These are phyloP conservation scores for Acleris laterana DNA, from an alignment of 2,888 invertebrate species.

Conservation along the genomic window DNA sequence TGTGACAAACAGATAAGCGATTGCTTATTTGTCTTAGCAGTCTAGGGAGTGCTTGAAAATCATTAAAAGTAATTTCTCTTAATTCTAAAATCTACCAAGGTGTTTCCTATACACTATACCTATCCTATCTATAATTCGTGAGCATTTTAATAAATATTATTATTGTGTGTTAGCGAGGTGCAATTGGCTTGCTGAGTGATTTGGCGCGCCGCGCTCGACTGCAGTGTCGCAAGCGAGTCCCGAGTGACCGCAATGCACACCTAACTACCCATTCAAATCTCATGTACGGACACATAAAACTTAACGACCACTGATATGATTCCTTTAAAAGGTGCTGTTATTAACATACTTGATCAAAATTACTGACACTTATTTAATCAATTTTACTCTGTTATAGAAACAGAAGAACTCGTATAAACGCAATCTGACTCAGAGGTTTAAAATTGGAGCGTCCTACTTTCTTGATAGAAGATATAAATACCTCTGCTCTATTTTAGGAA, in stretches of 20 bases:
- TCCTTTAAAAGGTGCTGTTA: slow-evolving; percentile 34
- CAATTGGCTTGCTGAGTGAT: slow-evolving; percentile 70
- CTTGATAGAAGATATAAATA: slow-evolving; percentile 32
- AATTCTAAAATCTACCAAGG: no score
- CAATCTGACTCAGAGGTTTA: slow-evolving; percentile 67
- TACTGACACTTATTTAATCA: slow-evolving; percentile 18
- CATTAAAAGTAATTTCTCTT: no score
- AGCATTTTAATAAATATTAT: slow-evolving; percentile 41
- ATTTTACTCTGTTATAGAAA: slow-evolving; percentile 48
- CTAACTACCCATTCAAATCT: slow-evolving; percentile 56
- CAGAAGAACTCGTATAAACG: slow-evolving; percentile 49
- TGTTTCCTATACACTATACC: no score
- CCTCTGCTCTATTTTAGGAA: slow-evolving; percentile 22
- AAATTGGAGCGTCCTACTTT: slow-evolving; percentile 57
- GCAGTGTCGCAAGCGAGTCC: slow-evolving; percentile 61
- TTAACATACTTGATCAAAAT: slow-evolving; percentile 40
- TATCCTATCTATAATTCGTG: slow-evolving; percentile 13
- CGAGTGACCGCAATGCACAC: slow-evolving; percentile 68
- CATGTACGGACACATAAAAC: slow-evolving; percentile 45
- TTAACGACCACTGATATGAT: slow-evolving; percentile 37
- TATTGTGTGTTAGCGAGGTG: slow-evolving; percentile 58
- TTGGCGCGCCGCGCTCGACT: slow-evolving; percentile 68
- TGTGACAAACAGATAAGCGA: no score
- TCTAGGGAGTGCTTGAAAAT: no score
- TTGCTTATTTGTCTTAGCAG: no score